Evolutionary conservation across 2,888 invertebrate genomes (phyloP).

Genomic region (Petrophora chlorosata): DNA sequence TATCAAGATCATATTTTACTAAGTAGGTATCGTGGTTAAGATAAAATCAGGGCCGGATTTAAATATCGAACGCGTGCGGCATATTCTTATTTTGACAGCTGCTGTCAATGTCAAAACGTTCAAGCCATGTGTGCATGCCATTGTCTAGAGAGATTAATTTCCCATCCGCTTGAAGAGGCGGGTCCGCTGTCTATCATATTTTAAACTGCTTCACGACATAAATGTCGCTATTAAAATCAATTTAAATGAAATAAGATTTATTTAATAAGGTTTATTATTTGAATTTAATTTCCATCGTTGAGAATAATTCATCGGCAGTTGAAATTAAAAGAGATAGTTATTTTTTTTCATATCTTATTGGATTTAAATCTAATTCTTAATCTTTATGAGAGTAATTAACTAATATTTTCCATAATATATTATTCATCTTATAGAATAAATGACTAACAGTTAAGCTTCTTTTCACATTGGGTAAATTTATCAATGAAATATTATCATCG

Average conservation of each 20-base stretch:
- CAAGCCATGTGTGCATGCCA: constrained; percentile 26
- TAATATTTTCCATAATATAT: not conserved
- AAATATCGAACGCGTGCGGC: constrained; percentile 37
- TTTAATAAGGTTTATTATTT: too few relatives aligned
- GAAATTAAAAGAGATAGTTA: too few relatives aligned
- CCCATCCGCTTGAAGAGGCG: constrained; percentile 23
- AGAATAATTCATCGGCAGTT: too few relatives aligned
- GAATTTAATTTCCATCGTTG: too few relatives aligned
- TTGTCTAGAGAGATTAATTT: constrained; percentile 33
- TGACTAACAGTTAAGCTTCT: not conserved
- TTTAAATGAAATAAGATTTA: constrained; percentile 1
- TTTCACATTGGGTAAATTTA: constrained; percentile 17
- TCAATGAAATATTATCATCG: constrained; percentile 51
- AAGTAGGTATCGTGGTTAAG: constrained; percentile 16
- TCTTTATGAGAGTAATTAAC: too few relatives aligned
- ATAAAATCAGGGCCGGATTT: constrained; percentile 35
- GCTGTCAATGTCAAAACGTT: constrained; percentile 40
- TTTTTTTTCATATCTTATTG: too few relatives aligned
- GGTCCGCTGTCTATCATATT: constrained; percentile 6
- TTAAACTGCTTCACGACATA: constrained; percentile 16
- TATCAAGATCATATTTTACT: constrained; percentile 29
- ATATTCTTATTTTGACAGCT: constrained; percentile 38
- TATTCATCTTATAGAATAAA: not conserved
- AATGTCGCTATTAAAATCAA: not conserved
- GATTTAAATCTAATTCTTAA: not conserved